Percentiles rank a stretch among this genome's conserved stretches.
phyloP scores from a whole-genome alignment of 2,888 invertebrate genomes.

The Torymus aiolomorphi region DNA sequence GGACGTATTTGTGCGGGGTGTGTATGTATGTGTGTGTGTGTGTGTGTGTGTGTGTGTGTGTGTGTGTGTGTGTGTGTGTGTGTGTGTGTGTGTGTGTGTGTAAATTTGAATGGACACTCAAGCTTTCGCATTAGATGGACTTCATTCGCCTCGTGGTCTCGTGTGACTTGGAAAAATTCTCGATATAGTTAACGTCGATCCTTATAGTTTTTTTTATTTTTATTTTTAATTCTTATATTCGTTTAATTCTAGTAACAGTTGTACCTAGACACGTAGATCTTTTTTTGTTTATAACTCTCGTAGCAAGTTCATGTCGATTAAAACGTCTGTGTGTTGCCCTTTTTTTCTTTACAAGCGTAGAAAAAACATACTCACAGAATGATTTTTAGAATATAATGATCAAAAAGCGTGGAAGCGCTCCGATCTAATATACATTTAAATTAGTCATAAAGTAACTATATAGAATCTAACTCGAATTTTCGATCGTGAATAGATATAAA shows the following conservation, averaged over 20 bases:
- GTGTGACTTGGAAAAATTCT: not conserved
- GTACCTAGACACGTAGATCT: slow-evolving; percentile 30
- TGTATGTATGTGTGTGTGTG: not conserved
- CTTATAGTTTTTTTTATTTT: slow-evolving; percentile 13
- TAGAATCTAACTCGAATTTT: too few relatives aligned
- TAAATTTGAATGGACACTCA: not conserved
- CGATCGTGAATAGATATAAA: not conserved
- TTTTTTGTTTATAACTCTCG: not conserved
- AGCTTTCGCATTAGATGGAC: slow-evolving; percentile 33
- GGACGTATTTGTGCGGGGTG: too few relatives aligned
- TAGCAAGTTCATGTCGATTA: slow-evolving; percentile 20
- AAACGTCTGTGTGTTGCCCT: not conserved
- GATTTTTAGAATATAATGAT: slow-evolving; percentile 9
- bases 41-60: not conserved
- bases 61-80: too few relatives aligned
- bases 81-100: too few relatives aligned
- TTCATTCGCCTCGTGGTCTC: not conserved
- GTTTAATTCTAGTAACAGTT: slow-evolving; percentile 4
- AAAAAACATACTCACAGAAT: slow-evolving; percentile 21
- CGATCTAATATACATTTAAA: too few relatives aligned
- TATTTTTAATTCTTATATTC: too few relatives aligned
- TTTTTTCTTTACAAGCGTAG: slow-evolving; percentile 5
- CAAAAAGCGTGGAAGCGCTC: too few relatives aligned
- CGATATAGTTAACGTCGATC: slow-evolving; percentile 32
- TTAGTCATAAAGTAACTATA: too few relatives aligned